Evolutionary conservation across 2,797 vertebrate species (phyloP).

Genomic region (Selene dorsalis): DNA sequence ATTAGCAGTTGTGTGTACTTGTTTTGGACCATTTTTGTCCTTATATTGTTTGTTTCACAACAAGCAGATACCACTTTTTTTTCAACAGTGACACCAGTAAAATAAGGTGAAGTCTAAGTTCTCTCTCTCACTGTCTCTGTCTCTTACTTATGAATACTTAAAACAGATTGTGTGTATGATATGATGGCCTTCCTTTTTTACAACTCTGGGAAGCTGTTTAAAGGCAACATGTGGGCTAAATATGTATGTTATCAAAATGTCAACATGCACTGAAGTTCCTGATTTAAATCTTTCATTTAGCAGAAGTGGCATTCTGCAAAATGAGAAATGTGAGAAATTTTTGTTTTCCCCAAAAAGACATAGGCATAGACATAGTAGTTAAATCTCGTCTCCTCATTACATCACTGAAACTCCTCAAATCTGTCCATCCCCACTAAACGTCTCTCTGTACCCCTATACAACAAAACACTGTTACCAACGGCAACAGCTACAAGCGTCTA

Average conservation of each 20-base stretch:
- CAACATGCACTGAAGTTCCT: background rate
- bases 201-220: background rate
- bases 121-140: background rate
- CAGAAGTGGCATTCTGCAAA: background rate
- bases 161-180: background rate
- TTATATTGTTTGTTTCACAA: background rate
- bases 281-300: background rate
- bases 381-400: background rate
- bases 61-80: background rate
- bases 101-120: background rate
- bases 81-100: background rate
- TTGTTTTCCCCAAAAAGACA: background rate
- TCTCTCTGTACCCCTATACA: slow-evolving; percentile 4
- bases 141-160: background rate
- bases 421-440: slow-evolving; percentile 1
- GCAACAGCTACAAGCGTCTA: slow-evolving; percentile 24
- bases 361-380: background rate
- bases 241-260: background rate
- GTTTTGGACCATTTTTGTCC: slow-evolving; percentile 1
- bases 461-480: slow-evolving; percentile 28
- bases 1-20: slow-evolving; percentile 1
- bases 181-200: background rate
- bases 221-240: background rate
- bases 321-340: background rate
- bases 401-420: background rate